These are phyloP conservation scores for Pseudococcus longispinus DNA, from an alignment of 2,888 invertebrate species.

Conservation along the genomic window DNA sequence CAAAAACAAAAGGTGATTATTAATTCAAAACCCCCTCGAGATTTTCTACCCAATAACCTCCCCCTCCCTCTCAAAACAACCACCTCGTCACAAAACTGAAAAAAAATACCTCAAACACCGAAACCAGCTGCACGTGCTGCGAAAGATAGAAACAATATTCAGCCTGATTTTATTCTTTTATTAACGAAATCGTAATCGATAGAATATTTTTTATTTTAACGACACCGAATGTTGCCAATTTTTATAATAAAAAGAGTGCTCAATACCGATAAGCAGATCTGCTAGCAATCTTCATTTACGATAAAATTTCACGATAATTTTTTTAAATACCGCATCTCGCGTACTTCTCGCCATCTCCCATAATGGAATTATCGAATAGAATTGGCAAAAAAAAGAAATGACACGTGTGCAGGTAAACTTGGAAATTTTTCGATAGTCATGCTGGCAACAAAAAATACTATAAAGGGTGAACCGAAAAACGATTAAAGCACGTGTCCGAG, in stretches of 20 bases:
- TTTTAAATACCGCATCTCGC: neutral
- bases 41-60: no score
- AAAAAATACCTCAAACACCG: neutral
- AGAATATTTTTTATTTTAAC: neutral
- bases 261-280: neutral
- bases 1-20: no score
- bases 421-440: neutral
- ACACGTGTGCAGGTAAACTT: constrained; percentile 22
- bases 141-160: no score
- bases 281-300: neutral
- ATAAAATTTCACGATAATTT: neutral
- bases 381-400: neutral
- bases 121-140: neutral
- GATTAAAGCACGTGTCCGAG: constrained; percentile 26
- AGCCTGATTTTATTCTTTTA: neutral
- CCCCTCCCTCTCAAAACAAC: no score
- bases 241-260: neutral
- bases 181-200: neutral
- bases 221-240: neutral
- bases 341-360: neutral
- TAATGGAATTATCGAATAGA: neutral
- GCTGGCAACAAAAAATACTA: neutral
- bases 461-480: constrained; percentile 13
- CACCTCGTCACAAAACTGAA: neutral
- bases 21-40: no score